These are phyloP conservation scores for Clarias batrachus DNA, from an alignment of 2,113 vertebrate species.

Conservation along the genomic window DNA sequence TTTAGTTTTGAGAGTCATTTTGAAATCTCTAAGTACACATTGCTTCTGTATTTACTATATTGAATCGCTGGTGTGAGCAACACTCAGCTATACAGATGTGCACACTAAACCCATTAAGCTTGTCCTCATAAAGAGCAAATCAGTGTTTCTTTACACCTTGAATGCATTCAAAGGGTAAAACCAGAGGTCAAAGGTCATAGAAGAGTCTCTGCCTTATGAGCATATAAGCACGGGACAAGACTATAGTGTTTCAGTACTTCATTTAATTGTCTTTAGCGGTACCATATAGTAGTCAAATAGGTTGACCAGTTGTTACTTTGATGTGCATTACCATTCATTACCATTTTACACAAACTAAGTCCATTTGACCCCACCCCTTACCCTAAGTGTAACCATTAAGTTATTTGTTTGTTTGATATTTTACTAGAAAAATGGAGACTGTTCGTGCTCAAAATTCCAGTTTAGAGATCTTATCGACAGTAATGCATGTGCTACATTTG, in stretches of 20 bases:
- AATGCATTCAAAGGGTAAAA: conserved; percentile 7
- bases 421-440: neutral
- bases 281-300: neutral
- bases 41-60: neutral
- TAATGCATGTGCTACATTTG: neutral
- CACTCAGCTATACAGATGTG: neutral
- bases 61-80: neutral
- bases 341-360: neutral
- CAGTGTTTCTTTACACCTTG: neutral
- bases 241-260: neutral
- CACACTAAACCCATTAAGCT: neutral
- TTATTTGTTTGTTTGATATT: no score
- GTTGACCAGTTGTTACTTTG: neutral
- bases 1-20: neutral
- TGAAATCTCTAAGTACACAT: neutral
- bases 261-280: neutral
- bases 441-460: neutral
- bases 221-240: neutral
- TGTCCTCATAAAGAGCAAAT: neutral
- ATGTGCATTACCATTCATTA: neutral
- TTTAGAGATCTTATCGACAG: neutral
- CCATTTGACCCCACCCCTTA: neutral
- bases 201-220: neutral
- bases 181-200: conserved; percentile 1
- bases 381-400: neutral